Conservation (phyloP, 2,797 vertebrate species). For the Acestrorhynchus altus region DNA sequence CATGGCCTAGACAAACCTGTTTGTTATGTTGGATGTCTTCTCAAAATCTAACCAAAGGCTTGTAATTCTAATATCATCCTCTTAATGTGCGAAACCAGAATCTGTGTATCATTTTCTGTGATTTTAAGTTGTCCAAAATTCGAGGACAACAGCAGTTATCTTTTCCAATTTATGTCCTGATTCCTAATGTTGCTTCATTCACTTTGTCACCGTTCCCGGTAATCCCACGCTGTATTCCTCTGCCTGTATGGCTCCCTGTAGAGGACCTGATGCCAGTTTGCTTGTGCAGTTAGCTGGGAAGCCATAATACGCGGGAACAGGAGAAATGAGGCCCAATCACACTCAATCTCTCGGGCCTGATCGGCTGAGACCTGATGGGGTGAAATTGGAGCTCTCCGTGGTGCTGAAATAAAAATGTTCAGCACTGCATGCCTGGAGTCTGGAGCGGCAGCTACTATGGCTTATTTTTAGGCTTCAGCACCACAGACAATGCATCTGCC, state of each 20-base stretch:
- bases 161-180: neutral
- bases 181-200: neutral
- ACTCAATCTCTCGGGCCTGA: slow-evolving; percentile 47
- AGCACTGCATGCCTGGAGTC: slow-evolving; percentile 29
- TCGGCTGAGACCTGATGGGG: slow-evolving; percentile 49
- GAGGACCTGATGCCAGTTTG: slow-evolving; percentile 45
- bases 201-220: neutral
- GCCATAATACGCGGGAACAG: slow-evolving; percentile 53
- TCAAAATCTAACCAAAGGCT: neutral
- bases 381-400: slow-evolving; percentile 56
- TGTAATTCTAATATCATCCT: neutral
- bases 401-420: slow-evolving; percentile 53
- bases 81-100: neutral
- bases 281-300: slow-evolving; percentile 36
- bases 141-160: neutral
- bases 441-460: slow-evolving; percentile 1
- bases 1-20: too few species aligned
- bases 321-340: slow-evolving; percentile 59
- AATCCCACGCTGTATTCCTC: slow-evolving; percentile 16
- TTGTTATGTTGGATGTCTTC: too few species aligned
- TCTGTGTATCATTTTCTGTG: neutral
- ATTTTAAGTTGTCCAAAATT: neutral
- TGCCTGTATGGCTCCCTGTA: slow-evolving; percentile 10
- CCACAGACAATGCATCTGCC: slow-evolving; percentile 40
- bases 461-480: slow-evolving; percentile 45